Percentiles rank a stretch among this genome's conserved stretches.
These are phyloP conservation scores for Diogma glabrata DNA, from an alignment of 2,888 invertebrate genomes.

Conservation along the genomic window DNA sequence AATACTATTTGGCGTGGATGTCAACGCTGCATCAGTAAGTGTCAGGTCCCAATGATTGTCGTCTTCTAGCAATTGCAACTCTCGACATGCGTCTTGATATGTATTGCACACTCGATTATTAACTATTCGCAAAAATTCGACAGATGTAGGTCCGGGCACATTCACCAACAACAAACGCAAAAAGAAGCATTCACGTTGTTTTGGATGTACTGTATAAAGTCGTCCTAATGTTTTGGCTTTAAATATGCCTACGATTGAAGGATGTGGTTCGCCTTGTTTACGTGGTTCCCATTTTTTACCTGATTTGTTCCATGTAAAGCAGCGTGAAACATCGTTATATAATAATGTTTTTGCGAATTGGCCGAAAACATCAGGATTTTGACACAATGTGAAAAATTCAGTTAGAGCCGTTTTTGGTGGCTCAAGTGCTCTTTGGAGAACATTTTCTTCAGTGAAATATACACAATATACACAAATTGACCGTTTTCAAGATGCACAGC, in stretches of 20 bases:
- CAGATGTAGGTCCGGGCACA: too few relatives aligned
- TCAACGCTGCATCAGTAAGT: conserved; percentile 17
- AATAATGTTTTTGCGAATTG: not conserved
- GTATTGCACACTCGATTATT: conserved; percentile 18
- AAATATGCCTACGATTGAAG: not conserved
- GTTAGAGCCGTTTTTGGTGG: conserved; percentile 1
- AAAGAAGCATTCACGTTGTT: not conserved
- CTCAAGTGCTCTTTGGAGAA: not conserved
- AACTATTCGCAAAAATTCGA: not conserved
- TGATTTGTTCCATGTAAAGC: not conserved
- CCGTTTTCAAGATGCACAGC: not conserved
- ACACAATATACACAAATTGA: too few relatives aligned
- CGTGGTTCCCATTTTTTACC: not conserved
- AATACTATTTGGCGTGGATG: conserved; percentile 15
- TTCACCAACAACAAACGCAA: not conserved
- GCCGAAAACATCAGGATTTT: not conserved
- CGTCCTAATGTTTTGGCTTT: not conserved
- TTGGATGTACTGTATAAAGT: not conserved
- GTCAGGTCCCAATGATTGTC: conserved; percentile 19
- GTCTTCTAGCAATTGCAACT: too few relatives aligned
- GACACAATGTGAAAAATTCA: conserved; percentile 1
- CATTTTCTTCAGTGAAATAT: not conserved
- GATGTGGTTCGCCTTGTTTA: not conserved
- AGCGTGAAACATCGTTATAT: not conserved
- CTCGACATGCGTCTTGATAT: conserved; percentile 9